Evolutionary conservation across 2,113 vertebrate species (phyloP), one percentile per base, ranked within the genome.

Genomic region (Atherinomorus stipes): DNA sequence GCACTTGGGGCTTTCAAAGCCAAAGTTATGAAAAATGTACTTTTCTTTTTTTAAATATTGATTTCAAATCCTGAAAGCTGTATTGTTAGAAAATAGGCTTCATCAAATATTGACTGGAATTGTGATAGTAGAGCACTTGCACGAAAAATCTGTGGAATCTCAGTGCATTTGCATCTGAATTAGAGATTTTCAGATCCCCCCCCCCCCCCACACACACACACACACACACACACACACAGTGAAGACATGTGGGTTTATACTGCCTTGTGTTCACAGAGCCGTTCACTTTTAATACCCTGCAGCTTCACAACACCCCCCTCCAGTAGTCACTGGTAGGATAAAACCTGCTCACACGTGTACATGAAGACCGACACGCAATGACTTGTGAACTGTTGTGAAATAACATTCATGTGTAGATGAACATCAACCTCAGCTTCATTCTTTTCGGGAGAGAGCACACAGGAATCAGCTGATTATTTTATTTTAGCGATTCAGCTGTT

Each of bases 51-150:
- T 93, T n/a, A 92, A 93, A 92, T 90, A 93, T 93, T 93, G 84
- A 91, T 93, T 88, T 78, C 12, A 25, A 71, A 74, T 82, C 86
- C 80, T 87, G 78, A 78, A 86, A 90, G 84, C 76, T 71, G 80
- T 76, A 89, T 88, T 87, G 86, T 92, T 83, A 72, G 81, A 90
- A 92, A 89, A 91, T 84, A 81, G 88, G 85, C 80, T 82, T 91
- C 86, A 84, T 93, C 42, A 84, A 93, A 85, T 85, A 94, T 92
- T 85, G 59, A 91, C 54, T 13, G 4, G 28, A 78, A 63, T 83
- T 78, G 81, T 85, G 75, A 84, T 70, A 79, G 81, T 34, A 60
- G 64, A 80, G 64, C 61, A 49, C 60, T 73, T 77, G 42, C 64
- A 9, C 28, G 37, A 50, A 77, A n/a, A 75, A 66, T 66, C 58